Evolutionary conservation across 2,888 invertebrate species (phyloP).

Genomic region (Xestobium rufovillosum): DNA sequence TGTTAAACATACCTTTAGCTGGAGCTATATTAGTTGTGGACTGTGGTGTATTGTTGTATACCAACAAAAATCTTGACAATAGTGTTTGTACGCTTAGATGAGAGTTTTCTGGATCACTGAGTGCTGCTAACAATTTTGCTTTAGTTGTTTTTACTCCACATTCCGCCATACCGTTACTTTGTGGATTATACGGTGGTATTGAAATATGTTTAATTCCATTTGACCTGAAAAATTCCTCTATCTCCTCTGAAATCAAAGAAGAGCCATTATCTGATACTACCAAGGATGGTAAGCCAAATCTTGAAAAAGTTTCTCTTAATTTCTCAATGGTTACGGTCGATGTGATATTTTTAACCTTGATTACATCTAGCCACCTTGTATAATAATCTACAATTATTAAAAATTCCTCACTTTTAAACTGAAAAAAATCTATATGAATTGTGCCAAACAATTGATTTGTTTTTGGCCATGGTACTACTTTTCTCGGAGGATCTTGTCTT

Average conservation of each 20-base stretch:
- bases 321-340: conserved; percentile 5
- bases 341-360: conserved; percentile 6
- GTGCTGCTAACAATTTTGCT: conserved; percentile 6
- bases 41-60: conserved; percentile 8
- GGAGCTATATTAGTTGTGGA: conserved; percentile 6
- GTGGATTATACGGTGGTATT: conserved; percentile 9
- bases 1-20: conserved; percentile 4
- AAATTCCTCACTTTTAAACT: conserved; percentile 3
- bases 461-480: not conserved
- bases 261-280: conserved; percentile 13
- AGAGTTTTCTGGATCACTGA: conserved; percentile 3
- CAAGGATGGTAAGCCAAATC: conserved; percentile 8
- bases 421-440: not conserved
- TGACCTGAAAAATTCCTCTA: conserved; percentile 5
- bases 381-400: conserved; percentile 7
- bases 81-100: not conserved
- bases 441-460: not conserved
- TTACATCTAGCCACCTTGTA: conserved; percentile 6
- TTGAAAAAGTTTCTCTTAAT: conserved; percentile 8
- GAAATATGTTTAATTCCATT: conserved; percentile 11
- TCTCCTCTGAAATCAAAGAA: conserved; percentile 5
- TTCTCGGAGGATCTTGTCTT: not conserved
- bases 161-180: conserved; percentile 9
- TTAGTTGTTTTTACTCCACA: conserved; percentile 6
- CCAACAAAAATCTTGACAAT: conserved; percentile 5